Evolutionary conservation across 2,113 vertebrate genomes (phyloP), one percentile per base, ranked within the genome.

Genomic region (Eretmochelys imbricata): DNA sequence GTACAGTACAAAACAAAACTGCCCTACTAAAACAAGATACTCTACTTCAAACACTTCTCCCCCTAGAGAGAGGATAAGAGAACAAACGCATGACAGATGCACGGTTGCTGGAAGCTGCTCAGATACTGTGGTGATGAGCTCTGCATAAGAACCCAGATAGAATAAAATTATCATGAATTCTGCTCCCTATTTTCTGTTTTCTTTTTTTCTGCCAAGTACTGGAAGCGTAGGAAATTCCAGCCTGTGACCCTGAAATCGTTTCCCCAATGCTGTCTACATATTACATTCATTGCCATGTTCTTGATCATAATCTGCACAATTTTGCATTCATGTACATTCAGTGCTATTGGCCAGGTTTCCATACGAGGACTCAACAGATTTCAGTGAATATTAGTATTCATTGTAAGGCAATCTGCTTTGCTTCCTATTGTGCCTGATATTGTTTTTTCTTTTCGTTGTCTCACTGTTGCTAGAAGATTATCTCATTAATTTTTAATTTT

Each of bases 321-420:
- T 65, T 91, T 57, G 3, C 54, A 80, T 75, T 35, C 59, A 78
- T 25, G 13, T 59, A 93, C 46, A 25, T 87, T 55, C 50, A 57
- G 76, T 51, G 38, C 65, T 91, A n/a, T 55, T 78, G n/a, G 10
- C 57, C 91, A 84, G 29, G 57, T 89, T 97, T 86, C 3, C 24
- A 3, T 55, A 38, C 49, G 83, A 89, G 84, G 57, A 76, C 50
- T 90, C 88, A 95, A 89, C 53, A 35, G 72, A 62, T 91, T 27
- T 38, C 81, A 87, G 91, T 88, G 79, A 96, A 93, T 24, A 54
- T 81, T 85, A 89, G 84, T 94, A 72, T 85, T 92, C 95, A 84
- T 59, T 93, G 35, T 79, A 95, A 95, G 62, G 31, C 91, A 93
- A 94, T 89, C 93, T 97, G 89, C 81, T 97, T 29, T 42, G 29